Conservation (phyloP, 2,888 invertebrate species). For the Timandra comae region DNA sequence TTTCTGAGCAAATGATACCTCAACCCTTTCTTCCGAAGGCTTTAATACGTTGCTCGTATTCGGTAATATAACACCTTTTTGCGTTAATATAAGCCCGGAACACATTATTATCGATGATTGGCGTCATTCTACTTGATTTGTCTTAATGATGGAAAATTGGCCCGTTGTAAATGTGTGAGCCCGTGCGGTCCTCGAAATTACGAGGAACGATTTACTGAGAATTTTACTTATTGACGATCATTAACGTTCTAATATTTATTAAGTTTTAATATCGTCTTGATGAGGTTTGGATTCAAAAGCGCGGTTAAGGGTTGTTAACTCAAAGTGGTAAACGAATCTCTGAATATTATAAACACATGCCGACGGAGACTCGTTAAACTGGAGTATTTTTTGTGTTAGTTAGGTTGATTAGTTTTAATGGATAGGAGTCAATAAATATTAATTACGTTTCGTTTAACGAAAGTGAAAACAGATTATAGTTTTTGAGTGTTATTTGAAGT, state of each 20-base stretch:
- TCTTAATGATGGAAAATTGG: conserved; percentile 67
- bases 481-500: no score
- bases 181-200: conserved; percentile 47
- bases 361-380: neutral
- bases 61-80: conserved; percentile 65
- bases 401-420: neutral
- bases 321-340: conserved; percentile 1
- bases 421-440: no score
- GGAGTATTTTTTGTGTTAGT: conserved; percentile 1
- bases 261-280: conserved; percentile 23
- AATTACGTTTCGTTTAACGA: no score
- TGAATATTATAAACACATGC: neutral
- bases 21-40: conserved; percentile 34
- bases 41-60: conserved; percentile 49
- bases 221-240: conserved; percentile 42
- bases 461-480: no score
- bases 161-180: conserved; percentile 40
- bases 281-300: conserved; percentile 18
- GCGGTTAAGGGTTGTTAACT: neutral
- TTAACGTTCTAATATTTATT: conserved; percentile 38
- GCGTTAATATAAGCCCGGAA: conserved; percentile 49
- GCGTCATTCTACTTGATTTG: conserved; percentile 58
- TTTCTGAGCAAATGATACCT: conserved; percentile 46
- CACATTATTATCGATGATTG: conserved; percentile 65
- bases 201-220: conserved; percentile 35